A percentile compares a stretch with the other conserved stretches of the same genome.
phyloP scores from a whole-genome alignment of 2,888 invertebrate genomes.

The Zaprionus bogoriensis region DNA sequence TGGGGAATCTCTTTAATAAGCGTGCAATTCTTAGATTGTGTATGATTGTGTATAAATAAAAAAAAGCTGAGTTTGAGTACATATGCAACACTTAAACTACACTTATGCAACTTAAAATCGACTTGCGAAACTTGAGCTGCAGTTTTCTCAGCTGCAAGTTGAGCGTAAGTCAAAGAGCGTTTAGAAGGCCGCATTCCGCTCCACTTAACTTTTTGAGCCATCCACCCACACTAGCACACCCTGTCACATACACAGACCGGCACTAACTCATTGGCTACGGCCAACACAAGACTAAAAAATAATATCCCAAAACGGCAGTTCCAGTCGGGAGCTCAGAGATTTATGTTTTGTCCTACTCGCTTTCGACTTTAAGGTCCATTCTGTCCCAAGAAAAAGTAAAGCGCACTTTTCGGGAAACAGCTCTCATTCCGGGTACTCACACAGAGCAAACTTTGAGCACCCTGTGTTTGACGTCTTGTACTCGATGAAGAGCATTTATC shows the following conservation, averaged over 20 bases:
- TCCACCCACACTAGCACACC: slow-evolving; percentile 27
- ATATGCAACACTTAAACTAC: slow-evolving; percentile 39
- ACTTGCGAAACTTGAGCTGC: slow-evolving; percentile 29
- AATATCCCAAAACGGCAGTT: not conserved
- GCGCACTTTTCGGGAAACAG: not conserved
- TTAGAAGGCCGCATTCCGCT: slow-evolving; percentile 6
- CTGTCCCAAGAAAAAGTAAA: not conserved
- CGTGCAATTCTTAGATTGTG: not conserved
- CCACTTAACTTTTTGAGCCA: slow-evolving; percentile 1
- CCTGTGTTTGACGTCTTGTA: not conserved
- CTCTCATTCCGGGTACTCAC: not conserved
- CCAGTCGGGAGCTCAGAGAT: not conserved
- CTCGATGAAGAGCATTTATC: not conserved
- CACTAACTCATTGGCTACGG: slow-evolving; percentile 2
- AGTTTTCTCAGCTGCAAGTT: slow-evolving; percentile 20
- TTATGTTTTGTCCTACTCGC: not conserved
- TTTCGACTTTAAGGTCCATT: not conserved
- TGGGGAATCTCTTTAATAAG: not conserved
- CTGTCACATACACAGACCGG: slow-evolving; percentile 37
- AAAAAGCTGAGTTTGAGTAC: slow-evolving; percentile 5
- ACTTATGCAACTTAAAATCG: slow-evolving; percentile 49
- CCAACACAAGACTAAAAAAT: slow-evolving; percentile 8
- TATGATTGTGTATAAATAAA: not conserved
- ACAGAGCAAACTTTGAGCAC: not conserved
- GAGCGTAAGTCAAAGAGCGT: slow-evolving; percentile 9